phyloP scores from a whole-genome alignment of 1,140 invertebrate species.

The Mamestra configurata region DNA sequence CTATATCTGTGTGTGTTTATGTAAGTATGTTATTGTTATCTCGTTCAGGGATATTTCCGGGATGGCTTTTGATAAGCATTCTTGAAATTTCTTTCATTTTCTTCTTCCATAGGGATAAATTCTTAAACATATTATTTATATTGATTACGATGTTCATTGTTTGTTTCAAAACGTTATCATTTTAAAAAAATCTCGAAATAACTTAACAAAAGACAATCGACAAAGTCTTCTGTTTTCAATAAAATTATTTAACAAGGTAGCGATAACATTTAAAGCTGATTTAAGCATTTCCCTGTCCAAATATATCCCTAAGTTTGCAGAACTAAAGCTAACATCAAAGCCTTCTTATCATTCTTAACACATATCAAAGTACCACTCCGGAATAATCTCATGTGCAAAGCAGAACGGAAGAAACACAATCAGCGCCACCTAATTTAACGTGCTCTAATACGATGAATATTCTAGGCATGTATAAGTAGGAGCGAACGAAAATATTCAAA shows the following conservation, averaged over 20 bases:
- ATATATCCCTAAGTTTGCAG: background rate
- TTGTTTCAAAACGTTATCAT: too few species aligned
- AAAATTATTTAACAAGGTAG: too few species aligned
- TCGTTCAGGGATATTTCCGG: background rate
- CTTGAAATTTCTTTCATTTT: too few species aligned
- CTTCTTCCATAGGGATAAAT: too few species aligned
- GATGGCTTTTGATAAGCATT: background rate
- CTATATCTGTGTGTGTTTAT: background rate
- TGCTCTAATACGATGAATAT: constrained; percentile 27
- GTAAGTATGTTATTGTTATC: background rate
- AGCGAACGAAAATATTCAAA: constrained; percentile 46
- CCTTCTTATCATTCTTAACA: constrained; percentile 1
- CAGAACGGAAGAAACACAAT: constrained; percentile 30
- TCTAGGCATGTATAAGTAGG: background rate
- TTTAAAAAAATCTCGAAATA: too few species aligned
- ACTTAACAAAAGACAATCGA: too few species aligned
- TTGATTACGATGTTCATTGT: too few species aligned
- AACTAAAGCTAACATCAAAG: background rate
- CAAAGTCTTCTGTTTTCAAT: too few species aligned
- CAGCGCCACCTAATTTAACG: constrained; percentile 11
- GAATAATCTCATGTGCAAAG: background rate
- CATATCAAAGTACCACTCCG: constrained; percentile 5
- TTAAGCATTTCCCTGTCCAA: background rate
- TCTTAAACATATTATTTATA: too few species aligned
- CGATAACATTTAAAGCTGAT: background rate